These are phyloP conservation scores for Ashinkailepas kermadecensis DNA, from an alignment of 2,888 invertebrate species.

Conservation along the genomic window DNA sequence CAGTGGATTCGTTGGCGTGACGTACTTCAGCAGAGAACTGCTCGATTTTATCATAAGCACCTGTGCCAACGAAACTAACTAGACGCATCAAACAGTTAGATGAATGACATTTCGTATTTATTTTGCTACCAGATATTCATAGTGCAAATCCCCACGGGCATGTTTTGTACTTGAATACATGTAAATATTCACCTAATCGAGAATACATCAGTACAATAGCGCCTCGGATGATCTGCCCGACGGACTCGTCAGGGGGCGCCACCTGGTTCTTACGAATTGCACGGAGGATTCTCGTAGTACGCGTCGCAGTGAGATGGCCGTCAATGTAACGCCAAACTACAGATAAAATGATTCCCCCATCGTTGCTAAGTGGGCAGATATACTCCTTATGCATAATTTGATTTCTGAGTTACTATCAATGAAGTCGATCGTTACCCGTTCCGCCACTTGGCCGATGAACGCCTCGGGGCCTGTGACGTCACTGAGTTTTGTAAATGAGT, in stretches of 20 bases:
- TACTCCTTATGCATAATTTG: too few relatives aligned
- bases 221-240: not conserved
- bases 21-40: not conserved
- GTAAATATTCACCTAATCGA: constrained; percentile 16
- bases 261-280: constrained; percentile 13
- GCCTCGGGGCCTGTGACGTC: constrained; percentile 15
- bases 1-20: not conserved
- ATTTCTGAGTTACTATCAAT: too few relatives aligned
- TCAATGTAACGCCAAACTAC: too few relatives aligned
- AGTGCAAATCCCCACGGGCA: constrained; percentile 4
- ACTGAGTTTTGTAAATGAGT: constrained; percentile 20
- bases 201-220: constrained; percentile 10
- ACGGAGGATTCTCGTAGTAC: constrained; percentile 1
- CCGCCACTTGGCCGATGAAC: not conserved
- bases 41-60: not conserved
- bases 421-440: not conserved
- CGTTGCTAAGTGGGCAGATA: too few relatives aligned
- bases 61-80: constrained; percentile 16
- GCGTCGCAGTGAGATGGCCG: not conserved
- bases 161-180: constrained; percentile 16
- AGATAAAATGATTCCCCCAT: too few relatives aligned
- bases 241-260: constrained; percentile 6
- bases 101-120: constrained; percentile 18
- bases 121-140: constrained; percentile 19
- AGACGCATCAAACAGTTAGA: constrained; percentile 12